Conservation (phyloP, 2,113 vertebrate genomes). For the Stigmatopora nigra region DNA sequence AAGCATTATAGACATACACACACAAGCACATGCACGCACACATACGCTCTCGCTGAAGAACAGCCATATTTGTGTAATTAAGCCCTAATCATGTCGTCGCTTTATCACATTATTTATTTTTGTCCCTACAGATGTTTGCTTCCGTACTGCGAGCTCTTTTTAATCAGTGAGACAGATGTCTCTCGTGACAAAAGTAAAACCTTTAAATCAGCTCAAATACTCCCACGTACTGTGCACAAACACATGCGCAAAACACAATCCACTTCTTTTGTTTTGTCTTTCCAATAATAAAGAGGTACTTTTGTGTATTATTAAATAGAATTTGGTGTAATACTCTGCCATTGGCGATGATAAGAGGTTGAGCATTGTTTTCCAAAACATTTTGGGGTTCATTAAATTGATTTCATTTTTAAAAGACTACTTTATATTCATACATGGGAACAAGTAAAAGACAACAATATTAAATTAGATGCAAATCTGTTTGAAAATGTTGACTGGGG, state of each 20-base stretch:
- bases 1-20: constrained; percentile 1
- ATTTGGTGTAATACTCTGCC: neutral
- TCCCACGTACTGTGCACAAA: constrained; percentile 2
- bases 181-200: constrained; percentile 39
- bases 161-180: constrained; percentile 51
- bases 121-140: constrained; percentile 53
- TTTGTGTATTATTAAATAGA: neutral
- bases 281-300: neutral
- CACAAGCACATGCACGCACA: constrained; percentile 17
- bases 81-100: constrained; percentile 53
- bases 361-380: neutral
- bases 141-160: constrained; percentile 47
- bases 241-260: constrained; percentile 9
- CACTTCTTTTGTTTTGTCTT: constrained; percentile 2
- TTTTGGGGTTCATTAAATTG: neutral
- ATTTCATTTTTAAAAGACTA: too few species aligned
- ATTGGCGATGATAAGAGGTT: neutral
- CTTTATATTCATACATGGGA: too few species aligned
- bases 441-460: neutral
- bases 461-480: neutral
- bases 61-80: constrained; percentile 54
- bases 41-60: constrained; percentile 47
- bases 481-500: neutral
- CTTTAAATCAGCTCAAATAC: constrained; percentile 27
- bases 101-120: constrained; percentile 58